Conservation (phyloP, 37 sponge, comb jelly and placozoan genomes). For the Halichondria panicea region DNA sequence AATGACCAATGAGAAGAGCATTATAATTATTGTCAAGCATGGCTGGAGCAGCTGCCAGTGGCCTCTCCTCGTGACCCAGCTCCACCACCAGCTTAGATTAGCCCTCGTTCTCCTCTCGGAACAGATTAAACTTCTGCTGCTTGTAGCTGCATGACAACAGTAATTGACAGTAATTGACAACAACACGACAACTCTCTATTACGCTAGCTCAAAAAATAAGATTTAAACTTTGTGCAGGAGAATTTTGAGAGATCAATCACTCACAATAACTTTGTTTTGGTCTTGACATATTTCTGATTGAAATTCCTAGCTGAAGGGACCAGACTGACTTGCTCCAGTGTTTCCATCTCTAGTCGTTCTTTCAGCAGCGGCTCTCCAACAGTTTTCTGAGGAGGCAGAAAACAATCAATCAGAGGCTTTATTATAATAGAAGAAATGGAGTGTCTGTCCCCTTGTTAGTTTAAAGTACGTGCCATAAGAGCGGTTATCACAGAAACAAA, state of each 20-base stretch:
- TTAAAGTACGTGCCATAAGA: slow-evolving; percentile 34
- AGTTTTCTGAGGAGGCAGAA: slow-evolving; percentile 31
- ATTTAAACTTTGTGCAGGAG: neutral
- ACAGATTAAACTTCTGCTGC: slow-evolving; percentile 99
- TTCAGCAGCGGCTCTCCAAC: slow-evolving; percentile 77
- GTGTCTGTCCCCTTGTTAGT: neutral
- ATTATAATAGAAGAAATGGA: neutral
- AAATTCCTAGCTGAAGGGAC: slow-evolving; percentile 78
- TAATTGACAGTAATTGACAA: neutral
- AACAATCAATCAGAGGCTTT: neutral
- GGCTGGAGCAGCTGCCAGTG: slow-evolving; percentile 5
- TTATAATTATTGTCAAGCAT: slow-evolving; percentile 74
- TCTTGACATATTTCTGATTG: slow-evolving; percentile 89
- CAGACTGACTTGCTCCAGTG: slow-evolving; percentile 74
- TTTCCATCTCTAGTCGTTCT: slow-evolving; percentile 90
- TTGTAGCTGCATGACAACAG: slow-evolving; percentile 72
- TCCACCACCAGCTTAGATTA: slow-evolving; percentile 92
- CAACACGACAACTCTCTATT: neutral
- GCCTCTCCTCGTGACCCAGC: slow-evolving; percentile 67
- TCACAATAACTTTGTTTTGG: slow-evolving; percentile 91
- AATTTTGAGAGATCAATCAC: too few species aligned
- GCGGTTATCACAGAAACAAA: slow-evolving; percentile 38
- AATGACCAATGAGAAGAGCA: slow-evolving; percentile 87
- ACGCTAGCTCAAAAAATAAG: neutral
- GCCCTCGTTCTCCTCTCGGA: slow-evolving; percentile 98